These are phyloP conservation scores for Pseudomyrmex dendroicus DNA, from an alignment of 1,140 invertebrate species.

Conservation along the genomic window DNA sequence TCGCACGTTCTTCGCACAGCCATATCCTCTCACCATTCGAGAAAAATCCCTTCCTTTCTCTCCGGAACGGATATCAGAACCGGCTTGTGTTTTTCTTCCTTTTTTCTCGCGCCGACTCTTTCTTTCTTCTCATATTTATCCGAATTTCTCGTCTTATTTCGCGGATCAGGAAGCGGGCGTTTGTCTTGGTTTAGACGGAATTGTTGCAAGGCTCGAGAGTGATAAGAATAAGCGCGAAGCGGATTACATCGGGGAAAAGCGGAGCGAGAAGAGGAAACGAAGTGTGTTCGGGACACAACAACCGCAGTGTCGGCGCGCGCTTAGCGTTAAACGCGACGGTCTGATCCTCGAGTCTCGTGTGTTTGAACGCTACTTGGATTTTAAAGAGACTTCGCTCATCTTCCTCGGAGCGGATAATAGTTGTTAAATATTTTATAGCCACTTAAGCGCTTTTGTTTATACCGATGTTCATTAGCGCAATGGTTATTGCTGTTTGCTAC, in stretches of 20 bases:
- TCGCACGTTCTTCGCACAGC: not conserved
- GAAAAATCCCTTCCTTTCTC: not conserved
- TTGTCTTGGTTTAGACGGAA: conserved; percentile 34
- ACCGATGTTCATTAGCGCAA: not conserved
- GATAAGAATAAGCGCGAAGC: conserved; percentile 35
- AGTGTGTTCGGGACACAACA: not conserved
- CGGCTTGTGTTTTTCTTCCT: conserved; percentile 10
- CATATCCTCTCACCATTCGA: not conserved
- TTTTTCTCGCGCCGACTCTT: not conserved
- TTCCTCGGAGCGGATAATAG: not conserved
- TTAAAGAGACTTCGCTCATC: not conserved
- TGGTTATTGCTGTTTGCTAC: not conserved
- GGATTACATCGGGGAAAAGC: not conserved
- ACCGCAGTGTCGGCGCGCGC: not conserved
- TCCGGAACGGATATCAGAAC: conserved; percentile 20
- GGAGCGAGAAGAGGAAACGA: not conserved
- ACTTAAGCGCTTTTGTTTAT: not conserved
- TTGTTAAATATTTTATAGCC: not conserved
- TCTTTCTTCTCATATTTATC: not conserved
- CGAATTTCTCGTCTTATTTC: conserved; percentile 40
- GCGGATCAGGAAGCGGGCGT: conserved; percentile 1
- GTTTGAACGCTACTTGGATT: not conserved
- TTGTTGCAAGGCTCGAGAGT: not conserved
- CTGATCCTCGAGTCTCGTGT: not conserved
- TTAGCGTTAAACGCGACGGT: not conserved